phyloP scores from a whole-genome alignment of 1,140 invertebrate genomes.

The Leptonema lineaticorne region DNA sequence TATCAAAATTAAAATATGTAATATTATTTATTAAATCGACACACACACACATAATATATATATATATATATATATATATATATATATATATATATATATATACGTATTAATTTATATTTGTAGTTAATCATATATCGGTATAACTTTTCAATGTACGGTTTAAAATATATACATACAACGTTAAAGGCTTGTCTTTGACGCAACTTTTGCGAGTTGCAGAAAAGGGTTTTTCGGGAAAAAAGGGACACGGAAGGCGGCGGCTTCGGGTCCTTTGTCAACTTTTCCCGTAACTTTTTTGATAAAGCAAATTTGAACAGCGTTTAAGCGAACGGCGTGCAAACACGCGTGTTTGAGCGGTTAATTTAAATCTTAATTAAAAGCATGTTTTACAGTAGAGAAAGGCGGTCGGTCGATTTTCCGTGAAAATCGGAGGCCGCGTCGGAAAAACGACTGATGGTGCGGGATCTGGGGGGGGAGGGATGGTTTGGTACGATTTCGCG shows the following conservation, averaged over 20 bases:
- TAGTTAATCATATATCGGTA: no score
- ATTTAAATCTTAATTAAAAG: constrained; percentile 42
- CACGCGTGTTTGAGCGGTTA: constrained; percentile 38
- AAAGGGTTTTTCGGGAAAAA: no score
- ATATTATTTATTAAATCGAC: not conserved
- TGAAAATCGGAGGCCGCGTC: not conserved
- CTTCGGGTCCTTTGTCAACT: constrained; percentile 36
- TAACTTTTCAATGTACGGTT: no score
- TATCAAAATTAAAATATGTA: no score
- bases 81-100: not conserved
- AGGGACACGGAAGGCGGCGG: not conserved
- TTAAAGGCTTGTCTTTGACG: not conserved
- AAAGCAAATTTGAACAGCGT: constrained; percentile 39
- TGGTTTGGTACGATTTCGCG: no score
- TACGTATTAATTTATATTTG: no score
- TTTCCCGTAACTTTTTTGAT: constrained; percentile 33
- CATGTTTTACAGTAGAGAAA: constrained; percentile 11
- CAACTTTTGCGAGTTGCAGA: no score
- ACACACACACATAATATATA: not conserved
- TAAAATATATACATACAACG: no score
- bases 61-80: not conserved
- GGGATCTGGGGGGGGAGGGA: no score
- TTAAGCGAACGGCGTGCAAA: constrained; percentile 26
- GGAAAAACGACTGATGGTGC: not conserved
- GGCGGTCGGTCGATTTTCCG: no score